Evolutionary conservation across 2,888 invertebrate genomes (phyloP), one percentile per base, ranked within the genome.

Genomic region (Euclidia mi): DNA sequence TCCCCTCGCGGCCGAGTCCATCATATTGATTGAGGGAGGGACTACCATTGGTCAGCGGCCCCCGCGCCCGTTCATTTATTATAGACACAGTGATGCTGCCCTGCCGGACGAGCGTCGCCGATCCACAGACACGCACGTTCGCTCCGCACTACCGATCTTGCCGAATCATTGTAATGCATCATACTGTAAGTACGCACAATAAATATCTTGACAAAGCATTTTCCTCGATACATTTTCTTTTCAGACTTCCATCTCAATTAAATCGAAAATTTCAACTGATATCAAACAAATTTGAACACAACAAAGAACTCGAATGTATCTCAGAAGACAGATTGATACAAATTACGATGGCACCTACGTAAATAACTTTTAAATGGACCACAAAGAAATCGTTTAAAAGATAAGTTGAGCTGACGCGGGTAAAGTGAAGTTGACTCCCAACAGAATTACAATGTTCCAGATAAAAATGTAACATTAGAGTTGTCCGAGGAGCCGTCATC

Each of bases 21-120:
- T 95, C 95, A 95, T 95, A 95, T 95, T 95, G 95, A 95, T 95
- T 95, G 95, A 94, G 94, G 95, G 94, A 92, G 94, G 94, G 91
- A 90, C 92, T 88, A 89, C 92, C 92, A 91, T 91, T 93, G 94
- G 94, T 93, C 94, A 94, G 91, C 92, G 86, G 90, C 91, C 91
- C 88, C 92, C 90, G 89, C 91, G 89, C 89, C 90, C 91, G 89
- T 94, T 95, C 95, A 95, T 95, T 95, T 95, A 95, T 95, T 95
- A 95, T 95, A 95, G 94, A 95, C 94, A 92, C 86, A 82, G 89
- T 84, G 93, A 92, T 91, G 90, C 92, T 90, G 88, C 80, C 70
- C 11, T 7, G 20, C 20, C 20, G 20, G 17, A 31, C 48, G 32
- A 12, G 29, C 41, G 32, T 38, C 43, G 55, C 81, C 79, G 78